phyloP scores from a whole-genome alignment of 2,888 invertebrate species.

The Lasioglossum malachurum region DNA sequence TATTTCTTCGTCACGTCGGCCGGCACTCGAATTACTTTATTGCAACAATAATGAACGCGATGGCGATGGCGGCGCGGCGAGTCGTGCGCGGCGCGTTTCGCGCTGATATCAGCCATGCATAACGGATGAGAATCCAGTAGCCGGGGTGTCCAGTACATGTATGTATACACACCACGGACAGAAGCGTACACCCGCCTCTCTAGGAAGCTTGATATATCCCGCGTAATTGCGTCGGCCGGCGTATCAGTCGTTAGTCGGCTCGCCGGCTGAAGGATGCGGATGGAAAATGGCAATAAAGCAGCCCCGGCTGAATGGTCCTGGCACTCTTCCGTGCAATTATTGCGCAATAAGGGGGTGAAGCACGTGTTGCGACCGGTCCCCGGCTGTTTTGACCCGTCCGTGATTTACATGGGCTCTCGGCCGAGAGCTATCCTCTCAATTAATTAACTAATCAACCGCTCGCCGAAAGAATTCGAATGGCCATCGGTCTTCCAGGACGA shows the following conservation, averaged over 20 bases:
- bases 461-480: background rate
- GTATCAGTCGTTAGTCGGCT: conserved; percentile 65
- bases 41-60: conserved; percentile 15
- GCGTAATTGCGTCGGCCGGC: conserved; percentile 65
- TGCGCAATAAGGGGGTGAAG: conserved; percentile 67
- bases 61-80: background rate
- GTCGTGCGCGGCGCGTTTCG: background rate
- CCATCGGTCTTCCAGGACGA: background rate
- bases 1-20: conserved; percentile 19
- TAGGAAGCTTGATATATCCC: conserved; percentile 59
- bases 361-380: conserved; percentile 51
- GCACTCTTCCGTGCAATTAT: conserved; percentile 71
- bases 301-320: conserved; percentile 46
- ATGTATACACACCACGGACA: background rate
- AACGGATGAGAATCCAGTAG: conserved; percentile 40
- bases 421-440: conserved; percentile 39
- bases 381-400: conserved; percentile 60
- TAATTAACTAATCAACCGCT: conserved; percentile 60
- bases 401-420: conserved; percentile 55
- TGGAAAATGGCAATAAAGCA: conserved; percentile 68
- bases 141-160: conserved; percentile 12
- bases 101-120: conserved; percentile 30
- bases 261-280: conserved; percentile 59
- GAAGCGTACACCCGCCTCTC: conserved; percentile 24
- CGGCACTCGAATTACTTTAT: conserved; percentile 33